Evolutionary conservation across 2,888 invertebrate genomes (phyloP).

Genomic region (Trissolcus japonicus): DNA sequence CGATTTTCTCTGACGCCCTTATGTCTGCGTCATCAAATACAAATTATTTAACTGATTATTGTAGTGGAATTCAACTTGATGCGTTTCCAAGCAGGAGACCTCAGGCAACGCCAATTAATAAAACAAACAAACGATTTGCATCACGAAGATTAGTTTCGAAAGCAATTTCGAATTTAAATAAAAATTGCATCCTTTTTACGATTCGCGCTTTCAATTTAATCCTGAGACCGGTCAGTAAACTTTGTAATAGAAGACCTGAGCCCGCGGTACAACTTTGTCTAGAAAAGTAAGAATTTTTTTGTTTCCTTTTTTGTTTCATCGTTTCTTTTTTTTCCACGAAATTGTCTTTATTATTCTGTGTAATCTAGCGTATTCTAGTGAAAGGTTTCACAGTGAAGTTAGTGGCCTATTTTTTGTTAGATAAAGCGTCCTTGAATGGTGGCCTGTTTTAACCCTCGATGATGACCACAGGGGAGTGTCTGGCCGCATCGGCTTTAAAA

Average conservation of each 20-base stretch:
- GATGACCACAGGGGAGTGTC: conserved; percentile 34
- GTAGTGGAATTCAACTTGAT: no score
- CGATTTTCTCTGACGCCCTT: conserved; percentile 41
- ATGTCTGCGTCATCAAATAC: conserved; percentile 30
- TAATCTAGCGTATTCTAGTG: conserved; percentile 29
- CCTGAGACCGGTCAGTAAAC: no score
- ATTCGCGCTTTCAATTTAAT: no score
- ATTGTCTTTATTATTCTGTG: conserved; percentile 23
- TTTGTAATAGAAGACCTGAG: neutral
- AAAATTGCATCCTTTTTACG: no score
- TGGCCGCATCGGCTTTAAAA: conserved; percentile 39
- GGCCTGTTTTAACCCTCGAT: conserved; percentile 41
- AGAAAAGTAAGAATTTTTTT: no score
- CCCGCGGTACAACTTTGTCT: no score
- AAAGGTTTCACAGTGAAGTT: conserved; percentile 25
- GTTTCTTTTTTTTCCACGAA: conserved; percentile 3
- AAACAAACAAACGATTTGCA: no score
- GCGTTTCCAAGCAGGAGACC: no score
- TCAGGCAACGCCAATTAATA: no score
- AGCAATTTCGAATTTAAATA: no score
- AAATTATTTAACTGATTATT: conserved; percentile 38
- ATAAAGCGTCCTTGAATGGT: conserved; percentile 54
- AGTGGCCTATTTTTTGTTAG: conserved; percentile 40
- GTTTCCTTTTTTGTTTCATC: no score
- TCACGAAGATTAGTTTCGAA: no score